Evolutionary conservation across 2,888 invertebrate genomes (phyloP).

Genomic region (Drosophila nigricruria): DNA sequence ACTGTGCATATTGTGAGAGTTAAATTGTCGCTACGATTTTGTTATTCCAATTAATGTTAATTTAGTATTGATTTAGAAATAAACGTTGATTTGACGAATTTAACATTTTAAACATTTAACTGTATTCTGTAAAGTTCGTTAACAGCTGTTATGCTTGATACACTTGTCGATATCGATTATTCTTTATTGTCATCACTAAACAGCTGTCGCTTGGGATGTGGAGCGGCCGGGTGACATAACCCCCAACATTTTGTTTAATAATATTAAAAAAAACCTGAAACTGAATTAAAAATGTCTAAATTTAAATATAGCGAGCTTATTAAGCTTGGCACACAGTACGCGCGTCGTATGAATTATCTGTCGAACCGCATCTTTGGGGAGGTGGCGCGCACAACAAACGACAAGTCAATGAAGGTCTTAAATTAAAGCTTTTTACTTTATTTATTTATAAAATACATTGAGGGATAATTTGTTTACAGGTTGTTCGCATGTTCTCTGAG

Average conservation of each 20-base stretch:
- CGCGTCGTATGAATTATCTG: constrained; percentile 93
- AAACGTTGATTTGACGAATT: constrained; percentile 61
- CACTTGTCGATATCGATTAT: constrained; percentile 26
- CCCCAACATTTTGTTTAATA: constrained; percentile 30
- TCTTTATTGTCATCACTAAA: constrained; percentile 4
- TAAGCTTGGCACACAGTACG: constrained; percentile 91
- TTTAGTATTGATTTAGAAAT: constrained; percentile 49
- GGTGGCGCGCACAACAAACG: constrained; percentile 91
- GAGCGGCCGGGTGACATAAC: constrained; percentile 60
- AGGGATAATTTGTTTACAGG: constrained; percentile 42
- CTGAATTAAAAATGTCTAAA: constrained; percentile 86
- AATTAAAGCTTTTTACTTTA: constrained; percentile 74
- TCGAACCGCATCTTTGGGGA: constrained; percentile 96
- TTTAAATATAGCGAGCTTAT: constrained; percentile 89
- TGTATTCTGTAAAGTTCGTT: not conserved
- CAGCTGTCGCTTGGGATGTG: constrained; percentile 52
- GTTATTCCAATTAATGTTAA: constrained; percentile 58
- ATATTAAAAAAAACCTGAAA: not conserved
- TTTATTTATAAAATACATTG: not conserved
- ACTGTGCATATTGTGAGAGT: constrained; percentile 32
- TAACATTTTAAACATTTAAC: not conserved
- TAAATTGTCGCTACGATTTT: constrained; percentile 54
- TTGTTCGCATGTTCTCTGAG: constrained; percentile 90
- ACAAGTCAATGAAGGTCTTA: constrained; percentile 90
- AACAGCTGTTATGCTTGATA: not conserved